Conservation (phyloP, 2,797 vertebrate species). For the Antrozous pallidus region DNA sequence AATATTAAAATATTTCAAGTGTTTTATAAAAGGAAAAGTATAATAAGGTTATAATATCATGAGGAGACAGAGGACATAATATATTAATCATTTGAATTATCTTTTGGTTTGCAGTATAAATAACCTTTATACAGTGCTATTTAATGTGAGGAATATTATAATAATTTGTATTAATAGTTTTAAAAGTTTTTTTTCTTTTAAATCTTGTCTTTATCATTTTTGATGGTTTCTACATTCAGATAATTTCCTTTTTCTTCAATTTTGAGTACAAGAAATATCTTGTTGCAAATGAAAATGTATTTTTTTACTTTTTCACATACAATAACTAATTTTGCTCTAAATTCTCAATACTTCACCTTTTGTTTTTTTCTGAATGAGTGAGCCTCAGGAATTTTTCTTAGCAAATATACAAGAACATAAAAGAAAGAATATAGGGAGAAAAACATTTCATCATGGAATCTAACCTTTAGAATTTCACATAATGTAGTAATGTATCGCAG, state of each 20-base stretch:
- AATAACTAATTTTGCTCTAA: not conserved
- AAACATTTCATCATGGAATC: constrained; percentile 15
- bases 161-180: not conserved
- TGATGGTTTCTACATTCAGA: not conserved
- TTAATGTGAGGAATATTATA: not conserved
- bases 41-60: not conserved
- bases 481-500: not conserved
- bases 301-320: not conserved
- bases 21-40: not conserved
- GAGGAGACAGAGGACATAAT: not conserved
- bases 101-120: not conserved
- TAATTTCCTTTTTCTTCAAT: not conserved
- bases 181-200: not conserved
- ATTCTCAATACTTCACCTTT: not conserved
- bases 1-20: not conserved
- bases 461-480: constrained; percentile 19
- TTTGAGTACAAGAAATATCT: not conserved
- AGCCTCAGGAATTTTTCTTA: not conserved
- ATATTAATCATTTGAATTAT: not conserved
- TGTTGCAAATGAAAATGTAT: not conserved
- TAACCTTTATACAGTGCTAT: not conserved
- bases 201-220: not conserved
- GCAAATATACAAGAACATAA: constrained; percentile 6
- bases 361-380: not conserved
- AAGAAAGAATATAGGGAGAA: not conserved